Percentiles rank a stretch among this genome's conserved stretches.
Conservation (phyloP, 2,113 vertebrate genomes). For the Brachypteracias leptosomus region DNA sequence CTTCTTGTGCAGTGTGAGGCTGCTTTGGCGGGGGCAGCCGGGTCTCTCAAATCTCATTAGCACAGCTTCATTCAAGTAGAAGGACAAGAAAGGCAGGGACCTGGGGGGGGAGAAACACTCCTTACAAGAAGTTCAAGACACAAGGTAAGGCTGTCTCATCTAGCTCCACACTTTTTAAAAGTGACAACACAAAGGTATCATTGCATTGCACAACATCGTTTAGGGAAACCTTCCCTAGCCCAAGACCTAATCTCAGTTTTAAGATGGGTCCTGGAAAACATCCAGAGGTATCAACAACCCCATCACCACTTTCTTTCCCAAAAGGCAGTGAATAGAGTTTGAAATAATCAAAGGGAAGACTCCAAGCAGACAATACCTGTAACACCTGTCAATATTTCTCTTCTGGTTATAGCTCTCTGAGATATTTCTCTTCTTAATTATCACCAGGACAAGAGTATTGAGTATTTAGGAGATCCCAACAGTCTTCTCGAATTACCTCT, state of each 20-base stretch:
- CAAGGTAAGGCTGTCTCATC: neutral
- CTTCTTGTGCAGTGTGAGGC: neutral
- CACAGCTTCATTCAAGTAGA: neutral
- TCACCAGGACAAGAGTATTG: neutral
- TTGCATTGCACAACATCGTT: fast-evolving
- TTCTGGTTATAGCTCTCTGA: neutral
- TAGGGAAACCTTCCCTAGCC: neutral
- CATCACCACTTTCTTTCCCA: neutral
- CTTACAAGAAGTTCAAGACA: neutral
- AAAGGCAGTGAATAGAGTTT: neutral
- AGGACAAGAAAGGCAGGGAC: neutral
- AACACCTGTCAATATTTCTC: neutral
- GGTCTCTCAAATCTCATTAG: neutral
- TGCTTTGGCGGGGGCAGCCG: neutral
- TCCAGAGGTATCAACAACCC: neutral
- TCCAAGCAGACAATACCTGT: neutral
- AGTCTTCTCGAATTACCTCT: neutral
- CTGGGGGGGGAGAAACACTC: neutral
- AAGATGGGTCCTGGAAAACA: neutral
- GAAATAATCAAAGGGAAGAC: neutral
- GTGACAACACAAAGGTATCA: neutral
- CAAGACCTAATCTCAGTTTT: neutral
- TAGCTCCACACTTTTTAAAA: neutral
- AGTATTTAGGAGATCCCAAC: neutral
- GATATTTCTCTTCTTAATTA: neutral